phyloP scores from a whole-genome alignment of 92 coral and sea anemone species.

The Micromussa lordhowensis region DNA sequence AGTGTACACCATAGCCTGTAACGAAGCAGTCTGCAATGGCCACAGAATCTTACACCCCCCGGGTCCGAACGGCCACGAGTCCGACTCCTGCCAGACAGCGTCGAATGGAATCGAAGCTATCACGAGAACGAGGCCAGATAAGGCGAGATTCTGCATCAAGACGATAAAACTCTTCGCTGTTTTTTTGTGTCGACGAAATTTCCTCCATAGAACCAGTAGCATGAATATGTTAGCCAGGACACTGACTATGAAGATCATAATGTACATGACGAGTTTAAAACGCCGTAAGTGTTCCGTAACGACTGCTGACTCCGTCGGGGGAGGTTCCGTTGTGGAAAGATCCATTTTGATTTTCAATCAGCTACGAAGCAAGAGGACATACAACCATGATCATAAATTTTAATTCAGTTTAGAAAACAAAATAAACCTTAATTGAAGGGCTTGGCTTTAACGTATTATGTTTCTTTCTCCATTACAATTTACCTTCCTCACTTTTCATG shows the following conservation, averaged over 20 bases:
- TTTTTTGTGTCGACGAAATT: slow-evolving; percentile 73
- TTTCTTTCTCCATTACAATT: no score
- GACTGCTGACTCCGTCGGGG: slow-evolving; percentile 46
- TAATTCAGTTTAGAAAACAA: neutral
- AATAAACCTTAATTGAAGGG: no score
- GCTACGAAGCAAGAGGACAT: neutral
- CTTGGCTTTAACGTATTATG: no score
- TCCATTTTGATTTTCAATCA: slow-evolving; percentile 17
- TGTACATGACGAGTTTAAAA: slow-evolving; percentile 71
- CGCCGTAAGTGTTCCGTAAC: slow-evolving; percentile 41
- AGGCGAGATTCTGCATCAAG: slow-evolving; percentile 82
- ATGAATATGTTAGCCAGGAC: slow-evolving; percentile 66
- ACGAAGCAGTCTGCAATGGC: slow-evolving; percentile 83
- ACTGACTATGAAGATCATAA: slow-evolving; percentile 69
- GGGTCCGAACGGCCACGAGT: slow-evolving; percentile 73
- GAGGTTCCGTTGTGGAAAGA: slow-evolving; percentile 29
- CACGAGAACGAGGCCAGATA: slow-evolving; percentile 79
- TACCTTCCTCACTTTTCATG: no score
- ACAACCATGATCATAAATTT: neutral
- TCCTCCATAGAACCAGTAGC: slow-evolving; percentile 75
- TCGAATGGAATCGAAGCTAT: slow-evolving; percentile 84
- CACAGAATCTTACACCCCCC: slow-evolving; percentile 79
- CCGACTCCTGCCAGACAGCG: slow-evolving; percentile 71
- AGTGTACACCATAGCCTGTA: slow-evolving; percentile 81
- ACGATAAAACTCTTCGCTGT: slow-evolving; percentile 85